Conservation (phyloP, 1,140 invertebrate species). For the Armadillidium nasatum region DNA sequence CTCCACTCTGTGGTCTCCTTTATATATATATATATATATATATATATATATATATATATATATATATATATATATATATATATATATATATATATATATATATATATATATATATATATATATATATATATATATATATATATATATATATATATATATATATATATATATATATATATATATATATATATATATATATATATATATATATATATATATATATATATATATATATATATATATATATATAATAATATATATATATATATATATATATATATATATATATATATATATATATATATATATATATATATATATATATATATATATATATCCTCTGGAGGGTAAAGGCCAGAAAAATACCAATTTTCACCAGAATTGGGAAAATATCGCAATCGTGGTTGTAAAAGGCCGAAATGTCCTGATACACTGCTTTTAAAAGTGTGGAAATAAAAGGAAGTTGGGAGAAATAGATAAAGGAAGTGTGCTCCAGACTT, state of each 20-base stretch:
- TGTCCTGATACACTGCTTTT: too few species aligned
- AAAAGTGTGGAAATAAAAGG: too few species aligned
- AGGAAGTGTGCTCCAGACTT: too few species aligned
- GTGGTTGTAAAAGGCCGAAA: too few species aligned
- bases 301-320: conserved; percentile 22
- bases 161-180: conserved; percentile 4
- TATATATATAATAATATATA: not conserved
- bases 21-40: conserved; percentile 42
- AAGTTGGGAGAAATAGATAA: too few species aligned
- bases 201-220: too few species aligned
- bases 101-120: conserved; percentile 22
- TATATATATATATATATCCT: conserved; percentile 23
- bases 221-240: too few species aligned
- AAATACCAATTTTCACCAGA: too few species aligned
- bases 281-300: conserved; percentile 16
- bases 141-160: conserved; percentile 14
- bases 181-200: not conserved
- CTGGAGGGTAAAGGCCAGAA: too few species aligned
- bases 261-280: conserved; percentile 21
- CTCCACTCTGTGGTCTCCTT: conserved; percentile 59
- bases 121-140: conserved; percentile 25
- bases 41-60: too few species aligned
- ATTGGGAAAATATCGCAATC: too few species aligned
- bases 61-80: too few species aligned
- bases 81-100: not conserved